Evolutionary conservation across 2,888 invertebrate species (phyloP), one percentile per base, ranked within the genome.

Genomic region (Laspeyria flexula): DNA sequence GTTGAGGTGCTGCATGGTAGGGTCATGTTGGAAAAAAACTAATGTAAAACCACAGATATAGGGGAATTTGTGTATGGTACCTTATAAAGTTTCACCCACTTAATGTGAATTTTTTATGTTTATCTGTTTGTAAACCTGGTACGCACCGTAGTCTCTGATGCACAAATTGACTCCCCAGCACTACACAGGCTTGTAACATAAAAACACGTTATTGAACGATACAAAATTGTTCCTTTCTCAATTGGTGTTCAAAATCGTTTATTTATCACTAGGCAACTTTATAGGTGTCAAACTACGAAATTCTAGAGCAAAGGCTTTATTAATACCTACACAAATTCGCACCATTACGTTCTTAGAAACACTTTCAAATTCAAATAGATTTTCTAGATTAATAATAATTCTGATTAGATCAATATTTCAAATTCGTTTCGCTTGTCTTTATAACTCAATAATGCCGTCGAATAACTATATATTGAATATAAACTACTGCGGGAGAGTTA

Each of bases 81-180:
- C 91, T 91, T 90, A 88, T 89, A 91, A 92, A 91, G 91, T 92
- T 92, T 92, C 91, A 92, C 91, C 91, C 91, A 88, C 88, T 88
- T 79, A 65, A 80, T 78, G 77, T 83, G 76, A 83, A 63, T 81
- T 78, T 79, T 68, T 63, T 66, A 56, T 71, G 82, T 88, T 77
- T 78, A 69, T 81, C 75, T 81, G 77, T 81, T 64, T 82, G 73
- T 82, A 65, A 65, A 52, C 66, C 82, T 75, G 77, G 75, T 83
- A 81, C 79, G 86, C 90, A 90, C 88, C 35, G 80, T 90, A 88
- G 86, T 63, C 58, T 70, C 68, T 71, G 73, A 69, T 66, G 79
- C 80, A 82, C 82, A 62, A 44, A 45, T 42, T 58, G 43, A 50
- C 50, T 46, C 60, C 65, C 61, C 57, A 59, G 68, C 71, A 67